Base-by-base conservation (phyloP, 2,888 invertebrate genomes). In the Gastrophysa polygoni region DNA sequence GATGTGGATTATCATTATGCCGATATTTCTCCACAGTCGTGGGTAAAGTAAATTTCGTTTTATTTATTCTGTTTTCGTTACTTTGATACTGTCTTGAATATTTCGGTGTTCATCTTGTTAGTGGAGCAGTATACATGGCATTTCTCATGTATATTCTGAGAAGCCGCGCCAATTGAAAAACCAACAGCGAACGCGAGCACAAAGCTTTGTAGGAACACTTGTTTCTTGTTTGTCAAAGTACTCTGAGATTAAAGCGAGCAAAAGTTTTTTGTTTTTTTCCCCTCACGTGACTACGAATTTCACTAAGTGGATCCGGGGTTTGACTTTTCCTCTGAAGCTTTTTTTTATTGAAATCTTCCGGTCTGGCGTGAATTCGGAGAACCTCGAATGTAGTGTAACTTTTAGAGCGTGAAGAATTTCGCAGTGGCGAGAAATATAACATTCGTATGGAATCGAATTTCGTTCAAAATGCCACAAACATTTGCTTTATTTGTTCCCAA, bases 281-380 rank as follows among this genome's bases (percentile, higher is more conserved):
- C 20, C 24, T 2, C n/a, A n/a, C 16, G 17, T 29, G 32, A 51
- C 32, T 29, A 20, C 21, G 59, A 44, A 54, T 59, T 59, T 59
- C 44, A 52, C 51, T 59, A 51, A 59, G 51, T 51, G 59, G 44
- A 59, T 52, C 34, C 52, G 46, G 54, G 59, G 34, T 54, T 59
- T 59, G 59, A 59, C 59, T 59, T 54, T 54, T 43, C 43, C 14
- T 1, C 14, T 4, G 7, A 1, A 2, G 2, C 4, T 38, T n/a
- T 38, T 14, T 38, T 38, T 14, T 38, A 38, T n/a, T 38, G 14
- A 38, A 38, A 38, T 38, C 3, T n/a, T 38, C 38, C 38, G 2
- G 38, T n/a, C 14, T 14, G 10, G 32, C 7, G 24, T 24, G 24
- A 24, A 11, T 14, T 38, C 14, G 38, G 38, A 38, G 38, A 38